These are phyloP conservation scores for Pollenia angustigena DNA, from an alignment of 2,888 invertebrate species.

Conservation along the genomic window DNA sequence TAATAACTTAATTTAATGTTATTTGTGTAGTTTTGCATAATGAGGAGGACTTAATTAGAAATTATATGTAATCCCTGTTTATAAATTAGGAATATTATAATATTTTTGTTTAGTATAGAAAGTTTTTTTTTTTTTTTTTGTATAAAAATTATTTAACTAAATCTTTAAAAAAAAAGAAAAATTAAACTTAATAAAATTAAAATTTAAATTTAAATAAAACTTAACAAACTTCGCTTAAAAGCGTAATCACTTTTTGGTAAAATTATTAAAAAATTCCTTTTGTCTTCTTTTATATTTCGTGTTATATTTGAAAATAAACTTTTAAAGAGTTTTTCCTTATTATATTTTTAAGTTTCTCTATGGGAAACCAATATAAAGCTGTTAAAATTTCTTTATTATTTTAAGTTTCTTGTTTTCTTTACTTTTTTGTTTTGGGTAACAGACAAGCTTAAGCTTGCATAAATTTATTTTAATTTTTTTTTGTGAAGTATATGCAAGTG, in stretches of 20 bases:
- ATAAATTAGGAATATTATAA: conserved; percentile 70
- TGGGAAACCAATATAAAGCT: conserved; percentile 71
- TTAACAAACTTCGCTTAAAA: conserved; percentile 69
- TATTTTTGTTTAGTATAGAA: conserved; percentile 54
- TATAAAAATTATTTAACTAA: conserved; percentile 46
- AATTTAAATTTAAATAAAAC: conserved; percentile 53
- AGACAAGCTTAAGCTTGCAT: conserved; percentile 52
- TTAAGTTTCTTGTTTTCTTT: conserved; percentile 10
- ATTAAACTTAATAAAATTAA: conserved; percentile 12
- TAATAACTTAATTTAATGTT: conserved; percentile 27
- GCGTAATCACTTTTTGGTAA: conserved; percentile 69
- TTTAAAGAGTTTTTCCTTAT: conserved; percentile 19
- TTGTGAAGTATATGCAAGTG: conserved; percentile 16
- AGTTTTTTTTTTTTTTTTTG: conserved; percentile 26
- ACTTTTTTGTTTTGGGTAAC: conserved; percentile 28
- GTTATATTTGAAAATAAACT: conserved; percentile 33
- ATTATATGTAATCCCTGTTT: conserved; percentile 71
- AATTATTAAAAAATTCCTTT: conserved; percentile 54
- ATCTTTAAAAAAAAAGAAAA: conserved; percentile 23
- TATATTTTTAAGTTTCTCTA: conserved; percentile 65
- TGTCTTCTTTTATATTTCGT: conserved; percentile 10
- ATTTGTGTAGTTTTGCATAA: conserved; percentile 6
- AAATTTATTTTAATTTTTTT: conserved; percentile 16
- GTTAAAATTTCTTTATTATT: conserved; percentile 53
- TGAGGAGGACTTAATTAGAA: conserved; percentile 57